Percentiles rank a stretch among this genome's conserved stretches.
Conservation (phyloP, 1,140 invertebrate genomes). For the Philaenus spumarius region DNA sequence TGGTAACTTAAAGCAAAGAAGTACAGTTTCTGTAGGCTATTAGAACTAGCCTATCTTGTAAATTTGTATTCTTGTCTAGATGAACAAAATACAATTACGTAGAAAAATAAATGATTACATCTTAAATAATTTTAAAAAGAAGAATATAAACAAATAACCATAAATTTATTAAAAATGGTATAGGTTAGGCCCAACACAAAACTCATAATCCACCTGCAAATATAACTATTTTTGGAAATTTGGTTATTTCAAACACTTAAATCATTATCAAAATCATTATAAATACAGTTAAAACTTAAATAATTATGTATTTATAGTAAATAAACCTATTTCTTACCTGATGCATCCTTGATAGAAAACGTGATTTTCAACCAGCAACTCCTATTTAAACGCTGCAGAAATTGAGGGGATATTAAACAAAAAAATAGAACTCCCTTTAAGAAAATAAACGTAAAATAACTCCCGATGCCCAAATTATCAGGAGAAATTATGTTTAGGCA, state of each 20-base stretch:
- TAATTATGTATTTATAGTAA: not conserved
- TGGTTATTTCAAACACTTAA: too few species aligned
- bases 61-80: too few species aligned
- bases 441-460: too few species aligned
- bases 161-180: not conserved
- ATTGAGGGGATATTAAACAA: too few species aligned
- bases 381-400: too few species aligned
- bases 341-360: slow-evolving; percentile 1
- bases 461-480: too few species aligned
- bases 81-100: not conserved
- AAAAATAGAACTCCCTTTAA: too few species aligned
- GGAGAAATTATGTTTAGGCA: too few species aligned
- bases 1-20: not conserved
- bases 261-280: not conserved
- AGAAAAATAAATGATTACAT: not conserved
- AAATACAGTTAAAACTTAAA: not conserved
- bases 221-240: too few species aligned
- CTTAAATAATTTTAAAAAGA: not conserved
- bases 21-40: too few species aligned
- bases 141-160: not conserved
- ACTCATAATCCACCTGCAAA: not conserved
- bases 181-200: not conserved
- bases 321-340: not conserved
- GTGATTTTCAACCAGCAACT: not conserved
- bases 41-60: too few species aligned